Evolutionary conservation across 2,797 vertebrate genomes (phyloP), one percentile per base, ranked within the genome.

Genomic region (Falco cherrug): DNA sequence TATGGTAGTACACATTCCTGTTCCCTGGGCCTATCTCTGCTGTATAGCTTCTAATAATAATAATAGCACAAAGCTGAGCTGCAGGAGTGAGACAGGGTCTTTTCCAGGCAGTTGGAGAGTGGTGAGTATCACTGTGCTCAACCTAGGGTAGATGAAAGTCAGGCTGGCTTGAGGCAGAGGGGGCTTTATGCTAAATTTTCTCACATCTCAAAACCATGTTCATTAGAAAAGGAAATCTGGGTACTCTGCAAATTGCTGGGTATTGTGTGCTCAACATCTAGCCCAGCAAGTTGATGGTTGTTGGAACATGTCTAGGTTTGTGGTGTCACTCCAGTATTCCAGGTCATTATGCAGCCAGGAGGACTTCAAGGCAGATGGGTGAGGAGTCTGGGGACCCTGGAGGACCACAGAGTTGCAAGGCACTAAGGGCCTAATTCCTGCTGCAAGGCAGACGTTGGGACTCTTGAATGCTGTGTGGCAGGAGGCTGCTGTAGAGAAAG

Each of bases 161-260:
- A 43, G 53, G 13, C 60, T 93, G 83, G 15, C 45, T 56, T 43
- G 33, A 54, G 53, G 63, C 47, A 74, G 47, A 50, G 51, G 16
- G 13, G 0, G 0, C 20, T 84, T 68, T 54, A 6, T 67, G 61
- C 65, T 89, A 68, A 63, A 39, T 94, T 35, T 65, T 25, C 50
- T 82, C 43, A 6, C 25, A 28, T 81, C 28, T 93, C 59, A 75
- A 19, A 11, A 6, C 1, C 4, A 0, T 0, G 0, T 61, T 51
- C 19, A 43, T 56, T 43, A 67, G 39, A 35, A 16, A 45, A 73
- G 41, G 51, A 50, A 65, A 39, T 57, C 16, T 41, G 65, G 25
- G 22, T 68, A 20, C 59, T 51, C 48, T 91, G 57, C 24, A 25
- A 3, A 15, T 39, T 33, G 6, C 25, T 63, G 68, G 16, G 26